Evolutionary conservation across 2,888 invertebrate genomes (phyloP), one percentile per base, ranked within the genome.

Genomic region (Ennomos quercinarius): DNA sequence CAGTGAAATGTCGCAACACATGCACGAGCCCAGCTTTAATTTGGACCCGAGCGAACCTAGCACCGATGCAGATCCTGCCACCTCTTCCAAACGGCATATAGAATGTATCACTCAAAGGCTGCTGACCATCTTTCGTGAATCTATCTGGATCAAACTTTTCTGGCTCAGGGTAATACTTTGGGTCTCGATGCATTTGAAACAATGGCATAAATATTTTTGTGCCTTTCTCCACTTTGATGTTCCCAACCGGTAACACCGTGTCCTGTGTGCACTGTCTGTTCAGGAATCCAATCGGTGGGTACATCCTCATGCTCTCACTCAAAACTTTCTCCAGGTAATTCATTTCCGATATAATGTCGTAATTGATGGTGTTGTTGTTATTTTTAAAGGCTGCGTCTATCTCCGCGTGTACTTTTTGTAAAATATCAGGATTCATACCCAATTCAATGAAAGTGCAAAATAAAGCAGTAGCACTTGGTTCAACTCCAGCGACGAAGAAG

Each of bases 111-210:
- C 47, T 64, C 38, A 52, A 41, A 3, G 37, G 46, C 12, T 46
- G 34, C 11, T 61, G 54, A 1, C 45, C 49, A 41, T 79, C 78
- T 2, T 70, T 63, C 12, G 58, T 37, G 17, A 67, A 67, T 50
- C 80, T 66, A 10, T 79, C 76, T 1, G 80, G 80, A 47, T 64
- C 63, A 67, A 87, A 87, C 49, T 91, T 77, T 2, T 91, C 87
- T 1, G 92, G 91, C 47, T 87, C 80, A 0, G 93, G 93, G 10
- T 81, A 91, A 64, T 86, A n/a, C n/a, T n/a, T n/a, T n/a, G n/a
- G n/a, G n/a, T n/a, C n/a, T n/a, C n/a, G n/a, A n/a, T n/a, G n/a
- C n/a, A n/a, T n/a, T n/a, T n/a, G n/a, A n/a, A n/a, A n/a, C n/a
- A n/a, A n/a, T n/a, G n/a, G n/a, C n/a, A n/a, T n/a, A n/a, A 82